These are phyloP conservation scores for Athalia rosae DNA, from an alignment of 2,888 invertebrate species.

Conservation along the genomic window DNA sequence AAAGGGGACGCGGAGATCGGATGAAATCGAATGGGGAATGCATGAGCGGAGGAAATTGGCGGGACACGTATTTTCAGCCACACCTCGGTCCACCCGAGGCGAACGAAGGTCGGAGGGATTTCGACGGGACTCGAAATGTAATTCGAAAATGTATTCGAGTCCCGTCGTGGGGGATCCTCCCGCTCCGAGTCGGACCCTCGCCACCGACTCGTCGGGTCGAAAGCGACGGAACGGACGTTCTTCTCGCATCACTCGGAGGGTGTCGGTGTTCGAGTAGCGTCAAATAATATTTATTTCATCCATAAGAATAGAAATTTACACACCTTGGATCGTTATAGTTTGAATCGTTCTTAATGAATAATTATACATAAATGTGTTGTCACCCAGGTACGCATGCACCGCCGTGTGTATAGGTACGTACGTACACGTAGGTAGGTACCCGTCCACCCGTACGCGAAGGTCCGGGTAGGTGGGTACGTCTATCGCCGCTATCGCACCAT, in stretches of 20 bases:
- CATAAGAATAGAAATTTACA: constrained; percentile 65
- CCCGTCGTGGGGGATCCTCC: too few species aligned
- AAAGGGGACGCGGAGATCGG: neutral
- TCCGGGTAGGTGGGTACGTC: too few species aligned
- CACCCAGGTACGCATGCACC: constrained; percentile 55
- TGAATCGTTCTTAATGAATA: constrained; percentile 32
- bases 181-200: too few species aligned
- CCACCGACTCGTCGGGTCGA: too few species aligned
- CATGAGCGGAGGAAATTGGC: neutral
- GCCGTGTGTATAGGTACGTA: too few species aligned
- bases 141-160: too few species aligned
- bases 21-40: neutral
- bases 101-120: constrained; percentile 10
- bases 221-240: too few species aligned
- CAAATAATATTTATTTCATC: constrained; percentile 64
- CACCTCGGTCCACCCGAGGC: constrained; percentile 12
- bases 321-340: constrained; percentile 56
- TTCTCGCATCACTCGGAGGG: too few species aligned
- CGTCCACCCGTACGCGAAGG: too few species aligned
- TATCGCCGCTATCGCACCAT: too few species aligned
- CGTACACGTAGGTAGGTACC: too few species aligned
- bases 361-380: constrained; percentile 49
- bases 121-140: neutral
- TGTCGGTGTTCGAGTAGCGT: constrained; percentile 78
- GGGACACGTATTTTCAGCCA: constrained; percentile 23